These are phyloP conservation scores for Willisornis vidua DNA, from an alignment of 2,113 vertebrate species.

Conservation along the genomic window DNA sequence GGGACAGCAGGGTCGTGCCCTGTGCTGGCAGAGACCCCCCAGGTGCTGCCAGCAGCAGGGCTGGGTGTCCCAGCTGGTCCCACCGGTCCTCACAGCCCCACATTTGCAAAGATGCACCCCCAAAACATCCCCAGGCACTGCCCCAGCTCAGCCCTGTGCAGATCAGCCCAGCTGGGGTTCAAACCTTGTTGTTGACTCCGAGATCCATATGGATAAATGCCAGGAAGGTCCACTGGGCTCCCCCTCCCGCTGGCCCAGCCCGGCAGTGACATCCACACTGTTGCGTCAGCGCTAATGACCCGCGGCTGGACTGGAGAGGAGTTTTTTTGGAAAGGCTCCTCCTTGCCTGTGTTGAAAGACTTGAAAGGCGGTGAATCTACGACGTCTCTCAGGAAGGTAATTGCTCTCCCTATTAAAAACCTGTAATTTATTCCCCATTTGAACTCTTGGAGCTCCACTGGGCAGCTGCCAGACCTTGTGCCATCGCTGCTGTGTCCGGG, in stretches of 20 bases:
- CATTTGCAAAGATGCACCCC: rapidly evolving
- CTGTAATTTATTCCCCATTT: constrained; percentile 18
- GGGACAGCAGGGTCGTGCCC: background rate
- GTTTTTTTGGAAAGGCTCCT: background rate
- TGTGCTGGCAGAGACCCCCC: background rate
- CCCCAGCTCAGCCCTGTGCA: rapidly evolving
- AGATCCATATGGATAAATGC: rapidly evolving
- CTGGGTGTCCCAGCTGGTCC: rapidly evolving
- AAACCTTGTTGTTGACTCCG: rapidly evolving
- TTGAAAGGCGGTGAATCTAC: constrained; percentile 7
- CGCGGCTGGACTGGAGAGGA: background rate
- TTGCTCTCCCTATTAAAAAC: background rate
- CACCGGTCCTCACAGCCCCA: background rate
- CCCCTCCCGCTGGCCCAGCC: background rate
- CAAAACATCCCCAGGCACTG: rapidly evolving
- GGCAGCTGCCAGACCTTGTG: background rate
- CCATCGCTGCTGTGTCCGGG: background rate
- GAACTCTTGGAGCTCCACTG: background rate
- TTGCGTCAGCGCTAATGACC: background rate
- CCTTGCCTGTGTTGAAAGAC: background rate
- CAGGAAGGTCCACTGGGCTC: background rate
- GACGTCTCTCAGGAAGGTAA: background rate
- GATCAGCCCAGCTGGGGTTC: background rate
- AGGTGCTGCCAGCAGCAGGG: background rate
- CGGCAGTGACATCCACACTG: background rate